Evolutionary conservation across 2,888 invertebrate genomes (phyloP).

Genomic region (Drosophila histrio): DNA sequence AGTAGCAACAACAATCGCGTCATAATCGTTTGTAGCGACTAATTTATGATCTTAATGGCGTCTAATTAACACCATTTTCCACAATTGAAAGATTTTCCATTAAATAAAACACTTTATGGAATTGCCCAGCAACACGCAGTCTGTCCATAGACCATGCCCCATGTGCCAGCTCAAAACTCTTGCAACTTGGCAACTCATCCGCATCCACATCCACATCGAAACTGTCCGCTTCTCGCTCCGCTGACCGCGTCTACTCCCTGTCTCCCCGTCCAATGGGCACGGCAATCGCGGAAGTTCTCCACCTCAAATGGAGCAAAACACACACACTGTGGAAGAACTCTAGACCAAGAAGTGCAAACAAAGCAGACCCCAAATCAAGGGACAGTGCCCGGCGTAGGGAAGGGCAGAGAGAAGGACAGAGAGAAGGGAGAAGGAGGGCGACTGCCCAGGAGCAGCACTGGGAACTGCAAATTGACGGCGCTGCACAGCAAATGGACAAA

Average conservation of each 20-base stretch:
- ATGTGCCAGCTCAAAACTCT: neutral
- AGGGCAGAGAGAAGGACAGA: neutral
- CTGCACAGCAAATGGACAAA: conserved; percentile 62
- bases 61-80: conserved; percentile 80
- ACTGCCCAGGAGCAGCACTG: conserved; percentile 11
- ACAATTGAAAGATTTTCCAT: conserved; percentile 81
- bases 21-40: conserved; percentile 79
- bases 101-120: conserved; percentile 80
- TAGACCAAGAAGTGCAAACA: conserved; percentile 65
- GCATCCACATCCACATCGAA: conserved; percentile 38
- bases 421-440: neutral
- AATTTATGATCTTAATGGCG: conserved; percentile 80
- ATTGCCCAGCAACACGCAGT: conserved; percentile 74
- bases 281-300: conserved; percentile 68
- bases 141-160: conserved; percentile 13
- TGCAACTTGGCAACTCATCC: conserved; percentile 55
- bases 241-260: conserved; percentile 22
- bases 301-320: conserved; percentile 77
- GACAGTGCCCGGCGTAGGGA: conserved; percentile 5
- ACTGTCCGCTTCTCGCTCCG: conserved; percentile 53
- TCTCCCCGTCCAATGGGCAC: conserved; percentile 42
- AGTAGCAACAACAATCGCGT: conserved; percentile 61
- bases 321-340: conserved; percentile 42
- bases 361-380: conserved; percentile 69
- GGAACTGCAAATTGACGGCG: conserved; percentile 70